Evolutionary conservation across 2,113 vertebrate species (phyloP).

Genomic region (Coturnix japonica): DNA sequence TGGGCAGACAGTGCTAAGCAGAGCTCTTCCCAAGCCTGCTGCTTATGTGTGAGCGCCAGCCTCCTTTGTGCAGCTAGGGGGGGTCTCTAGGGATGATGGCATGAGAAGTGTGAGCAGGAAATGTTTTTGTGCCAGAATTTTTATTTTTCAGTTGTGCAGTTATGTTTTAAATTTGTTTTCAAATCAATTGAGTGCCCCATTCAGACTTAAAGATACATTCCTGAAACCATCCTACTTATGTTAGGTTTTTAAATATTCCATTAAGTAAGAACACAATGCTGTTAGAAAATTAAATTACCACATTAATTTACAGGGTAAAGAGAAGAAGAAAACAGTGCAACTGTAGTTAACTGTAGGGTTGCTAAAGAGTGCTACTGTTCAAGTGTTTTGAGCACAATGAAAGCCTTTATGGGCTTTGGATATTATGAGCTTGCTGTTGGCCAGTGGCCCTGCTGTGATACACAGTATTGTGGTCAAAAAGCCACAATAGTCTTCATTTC

Average conservation of each 20-base stretch:
- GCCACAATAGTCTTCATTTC: background rate
- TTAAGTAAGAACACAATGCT: background rate
- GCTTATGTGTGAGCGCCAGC: fast-evolving
- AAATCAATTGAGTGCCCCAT: background rate
- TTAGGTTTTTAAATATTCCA: background rate
- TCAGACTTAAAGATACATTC: background rate
- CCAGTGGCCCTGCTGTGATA: background rate
- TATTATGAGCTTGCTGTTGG: background rate
- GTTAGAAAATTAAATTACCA: background rate
- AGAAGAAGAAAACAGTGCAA: background rate
- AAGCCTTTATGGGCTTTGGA: background rate
- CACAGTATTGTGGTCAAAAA: background rate
- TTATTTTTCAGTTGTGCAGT: fast-evolving
- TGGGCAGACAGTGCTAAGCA: background rate
- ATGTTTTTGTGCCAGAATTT: background rate
- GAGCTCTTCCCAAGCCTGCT: background rate
- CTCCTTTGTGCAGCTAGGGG: background rate
- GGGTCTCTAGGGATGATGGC: background rate
- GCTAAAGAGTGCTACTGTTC: background rate
- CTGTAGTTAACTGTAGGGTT: background rate
- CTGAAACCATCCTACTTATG: background rate
- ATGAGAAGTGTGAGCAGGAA: background rate
- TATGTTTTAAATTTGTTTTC: background rate
- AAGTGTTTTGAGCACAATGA: background rate
- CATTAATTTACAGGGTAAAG: background rate